Evolutionary conservation across 2,113 vertebrate genomes (phyloP), one percentile per base, ranked within the genome.

Genomic region (Oenanthe oenanthe): DNA sequence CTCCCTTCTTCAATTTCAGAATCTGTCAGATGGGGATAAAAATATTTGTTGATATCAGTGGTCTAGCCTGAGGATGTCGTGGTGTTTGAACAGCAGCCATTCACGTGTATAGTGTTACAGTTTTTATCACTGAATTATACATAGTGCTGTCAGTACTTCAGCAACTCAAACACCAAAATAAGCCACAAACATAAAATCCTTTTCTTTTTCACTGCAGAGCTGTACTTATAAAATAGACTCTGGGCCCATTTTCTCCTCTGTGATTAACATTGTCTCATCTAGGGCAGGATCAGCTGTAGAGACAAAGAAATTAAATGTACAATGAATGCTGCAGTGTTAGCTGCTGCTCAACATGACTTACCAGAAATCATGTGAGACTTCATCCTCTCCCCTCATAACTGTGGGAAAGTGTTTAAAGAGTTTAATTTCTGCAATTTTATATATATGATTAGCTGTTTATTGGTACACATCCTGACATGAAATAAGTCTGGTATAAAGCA

Each of bases 341-440:
- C 24, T 81, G 56, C 54, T 62, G 25, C 20, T 79, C 19, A 68
- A 7, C 7, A 6, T 14, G 10, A 56, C 16, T 29, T 48, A 43
- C 15, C n/a, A 61, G 32, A 85, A 34, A 18, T 17, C 10, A 31
- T 4, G 13, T 40, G 26, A 67, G 12, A 61, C 9, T 31, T 62
- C 1, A 0, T 66, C 4, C 14, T 2, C 7, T 71, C 10, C 5
- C 2, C 19, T 17, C 0, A 1, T 12, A 32, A 38, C 34, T 36
- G 26, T 47, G 21, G 8, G 3, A 7, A 74, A 58, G 20, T 53
- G 25, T 34, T 61, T 48, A 19, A 60, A 58, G 17, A 56, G 12
- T 58, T 70, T 58, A 20, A 57, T 53, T 48, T 58, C 40, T 70
- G 7, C 19, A 36, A 32, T 42, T 88, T 85, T 88, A 50, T 10